Conservation (phyloP, 1,140 invertebrate genomes). For the Probaryconus sp. region DNA sequence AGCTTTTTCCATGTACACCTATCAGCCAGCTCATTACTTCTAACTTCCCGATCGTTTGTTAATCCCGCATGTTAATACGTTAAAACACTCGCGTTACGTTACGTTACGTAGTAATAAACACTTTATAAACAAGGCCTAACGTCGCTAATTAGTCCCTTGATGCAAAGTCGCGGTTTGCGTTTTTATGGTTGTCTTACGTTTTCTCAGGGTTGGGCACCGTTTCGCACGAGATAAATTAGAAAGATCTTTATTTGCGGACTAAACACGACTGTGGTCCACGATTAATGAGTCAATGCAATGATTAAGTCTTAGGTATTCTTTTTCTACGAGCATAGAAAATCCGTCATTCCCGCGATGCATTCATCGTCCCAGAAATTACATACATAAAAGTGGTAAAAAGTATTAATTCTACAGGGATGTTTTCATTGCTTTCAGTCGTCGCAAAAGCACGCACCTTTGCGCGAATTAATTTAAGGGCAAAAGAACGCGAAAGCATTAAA, state of each 20-base stretch:
- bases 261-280: slow-evolving; percentile 7
- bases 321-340: too few relatives aligned
- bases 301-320: too few relatives aligned
- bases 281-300: slow-evolving; percentile 56
- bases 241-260: not conserved
- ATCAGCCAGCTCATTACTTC: not conserved
- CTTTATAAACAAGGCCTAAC: not conserved
- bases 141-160: not conserved
- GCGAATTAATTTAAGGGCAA: too few relatives aligned
- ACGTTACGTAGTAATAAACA: not conserved
- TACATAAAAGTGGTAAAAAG: too few relatives aligned
- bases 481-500: not conserved
- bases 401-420: too few relatives aligned
- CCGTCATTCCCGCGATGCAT: too few relatives aligned
- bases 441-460: not conserved
- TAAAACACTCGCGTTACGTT: not conserved
- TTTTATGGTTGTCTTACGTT: not conserved
- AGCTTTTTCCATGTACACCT: not conserved
- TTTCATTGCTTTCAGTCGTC: too few relatives aligned
- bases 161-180: slow-evolving; percentile 6
- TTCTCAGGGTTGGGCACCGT: not conserved
- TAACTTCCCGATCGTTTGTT: not conserved
- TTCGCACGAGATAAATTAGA: not conserved
- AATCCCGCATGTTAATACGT: not conserved
- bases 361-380: too few relatives aligned